These are phyloP conservation scores for Pelosia muscerda DNA, from an alignment of 2,888 invertebrate genomes.

Conservation along the genomic window DNA sequence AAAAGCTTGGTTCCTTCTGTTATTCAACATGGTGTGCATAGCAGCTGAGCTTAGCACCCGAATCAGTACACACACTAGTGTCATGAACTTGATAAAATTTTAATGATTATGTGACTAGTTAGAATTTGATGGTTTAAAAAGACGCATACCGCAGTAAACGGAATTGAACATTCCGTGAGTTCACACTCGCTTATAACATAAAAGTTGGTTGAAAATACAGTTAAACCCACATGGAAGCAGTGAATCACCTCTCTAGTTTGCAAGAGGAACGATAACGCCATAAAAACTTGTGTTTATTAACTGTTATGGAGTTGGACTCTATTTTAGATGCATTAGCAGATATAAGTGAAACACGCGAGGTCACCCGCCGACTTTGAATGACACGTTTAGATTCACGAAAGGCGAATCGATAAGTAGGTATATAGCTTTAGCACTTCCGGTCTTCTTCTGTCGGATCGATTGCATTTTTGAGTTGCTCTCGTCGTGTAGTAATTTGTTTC, in stretches of 20 bases:
- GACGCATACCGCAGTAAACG: not conserved
- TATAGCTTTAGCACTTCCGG: conserved; percentile 51
- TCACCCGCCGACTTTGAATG: conserved; percentile 61
- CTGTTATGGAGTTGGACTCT: conserved; percentile 50
- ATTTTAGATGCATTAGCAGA: conserved; percentile 55
- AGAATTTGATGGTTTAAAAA: not conserved
- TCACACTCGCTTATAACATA: conserved; percentile 37
- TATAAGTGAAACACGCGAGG: conserved; percentile 53
- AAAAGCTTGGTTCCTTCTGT: too few relatives aligned
- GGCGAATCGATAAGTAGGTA: conserved; percentile 62
- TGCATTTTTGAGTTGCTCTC: too few relatives aligned
- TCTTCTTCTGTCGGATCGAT: too few relatives aligned
- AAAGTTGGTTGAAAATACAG: conserved; percentile 55
- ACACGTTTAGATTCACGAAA: conserved; percentile 65
- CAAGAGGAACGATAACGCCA: conserved; percentile 38
- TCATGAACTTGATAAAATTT: not conserved
- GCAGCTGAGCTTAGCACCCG: too few relatives aligned
- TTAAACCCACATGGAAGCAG: conserved; percentile 53
- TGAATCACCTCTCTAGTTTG: conserved; percentile 52
- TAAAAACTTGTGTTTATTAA: conserved; percentile 52
- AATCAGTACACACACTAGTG: too few relatives aligned
- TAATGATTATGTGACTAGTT: not conserved
- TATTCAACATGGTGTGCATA: too few relatives aligned
- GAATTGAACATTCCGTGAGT: not conserved
- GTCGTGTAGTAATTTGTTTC: too few relatives aligned